Evolutionary conservation across 2,888 invertebrate species (phyloP), one percentile per base, ranked within the genome.

Genomic region (Tanytarsus gracilentus): DNA sequence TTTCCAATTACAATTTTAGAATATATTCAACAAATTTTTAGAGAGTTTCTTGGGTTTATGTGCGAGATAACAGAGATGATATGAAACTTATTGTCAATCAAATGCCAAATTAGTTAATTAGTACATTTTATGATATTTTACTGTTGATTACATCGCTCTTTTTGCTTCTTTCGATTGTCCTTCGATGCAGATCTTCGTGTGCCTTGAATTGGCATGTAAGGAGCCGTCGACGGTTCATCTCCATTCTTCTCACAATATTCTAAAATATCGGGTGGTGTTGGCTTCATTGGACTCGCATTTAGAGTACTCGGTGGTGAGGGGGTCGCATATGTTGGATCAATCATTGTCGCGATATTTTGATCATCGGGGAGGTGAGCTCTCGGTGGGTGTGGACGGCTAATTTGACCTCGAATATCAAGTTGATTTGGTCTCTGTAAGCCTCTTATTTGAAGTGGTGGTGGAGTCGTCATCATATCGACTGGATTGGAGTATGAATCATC

Each of bases 191-290:
- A 78, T 65, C 85, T 75, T 62, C 85, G 75, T 66, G 86, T 85
- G 51, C 86, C 86, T 71, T 85, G 86, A 67, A 86, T 85, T 51
- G 86, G 86, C 85, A 86, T 85, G 68, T 86, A 86, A 61, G 85
- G 85, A 6, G 85, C 83, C 40, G 77, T 79, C 44, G 78, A 77
- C 64, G 75, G 76, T 48, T 77, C 69, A 64, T 33, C 33, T 4
- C 25, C 25, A 40, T 36, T 23, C 6, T 77, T 74, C 65, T 81
- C 81, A 67, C 60, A 14, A 61, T 73, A 73, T 29, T 69, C 66
- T 23, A 59, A 64, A 56, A 64, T 48, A 62, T 65, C 64, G 62
- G 50, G 58, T 16, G 52, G 26, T 11, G 52, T 56, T 56, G 62
- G 33, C 14, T 30, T 58, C 1, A 25, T 48, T 36, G 29, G 23